phyloP scores from a whole-genome alignment of 2,888 invertebrate genomes.

The Celastrina argiolus region DNA sequence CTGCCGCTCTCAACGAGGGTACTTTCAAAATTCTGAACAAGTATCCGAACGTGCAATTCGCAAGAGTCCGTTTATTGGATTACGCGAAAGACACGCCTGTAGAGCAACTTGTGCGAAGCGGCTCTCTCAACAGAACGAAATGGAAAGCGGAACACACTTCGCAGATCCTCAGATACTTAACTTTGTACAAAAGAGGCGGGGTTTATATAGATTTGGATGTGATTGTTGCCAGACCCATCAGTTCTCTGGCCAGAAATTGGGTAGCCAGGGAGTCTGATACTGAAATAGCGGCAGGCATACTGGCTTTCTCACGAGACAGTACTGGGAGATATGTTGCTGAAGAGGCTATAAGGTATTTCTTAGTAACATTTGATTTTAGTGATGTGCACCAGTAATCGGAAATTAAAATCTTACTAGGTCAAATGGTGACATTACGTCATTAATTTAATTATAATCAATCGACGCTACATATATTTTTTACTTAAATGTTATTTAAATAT shows the following conservation, averaged over 20 bases:
- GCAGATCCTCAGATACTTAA: constrained; percentile 81
- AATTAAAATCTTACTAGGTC: too few relatives aligned
- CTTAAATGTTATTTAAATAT: too few relatives aligned
- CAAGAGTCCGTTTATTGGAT: constrained; percentile 66
- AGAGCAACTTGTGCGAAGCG: constrained; percentile 69
- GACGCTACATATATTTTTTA: too few relatives aligned
- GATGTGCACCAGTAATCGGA: too few relatives aligned
- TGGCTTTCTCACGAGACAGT: constrained; percentile 72
- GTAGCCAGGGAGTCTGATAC: constrained; percentile 78
- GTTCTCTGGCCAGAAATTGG: constrained; percentile 76
- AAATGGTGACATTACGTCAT: too few relatives aligned
- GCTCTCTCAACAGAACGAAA: constrained; percentile 65
- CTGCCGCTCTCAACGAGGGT: constrained; percentile 33
- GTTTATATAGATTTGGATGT: constrained; percentile 87
- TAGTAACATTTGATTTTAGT: too few relatives aligned
- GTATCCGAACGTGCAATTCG: constrained; percentile 72
- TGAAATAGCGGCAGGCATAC: constrained; percentile 81
- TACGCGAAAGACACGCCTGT: constrained; percentile 78
- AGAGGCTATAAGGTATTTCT: constrained; percentile 38
- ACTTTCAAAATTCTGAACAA: constrained; percentile 45
- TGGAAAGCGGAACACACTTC: constrained; percentile 81
- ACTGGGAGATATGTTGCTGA: constrained; percentile 42
- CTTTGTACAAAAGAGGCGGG: constrained; percentile 86
- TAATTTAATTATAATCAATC: too few relatives aligned
- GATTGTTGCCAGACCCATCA: constrained; percentile 79